Conservation (phyloP, 2,113 vertebrate species). For the Colistium nudipinnis region DNA sequence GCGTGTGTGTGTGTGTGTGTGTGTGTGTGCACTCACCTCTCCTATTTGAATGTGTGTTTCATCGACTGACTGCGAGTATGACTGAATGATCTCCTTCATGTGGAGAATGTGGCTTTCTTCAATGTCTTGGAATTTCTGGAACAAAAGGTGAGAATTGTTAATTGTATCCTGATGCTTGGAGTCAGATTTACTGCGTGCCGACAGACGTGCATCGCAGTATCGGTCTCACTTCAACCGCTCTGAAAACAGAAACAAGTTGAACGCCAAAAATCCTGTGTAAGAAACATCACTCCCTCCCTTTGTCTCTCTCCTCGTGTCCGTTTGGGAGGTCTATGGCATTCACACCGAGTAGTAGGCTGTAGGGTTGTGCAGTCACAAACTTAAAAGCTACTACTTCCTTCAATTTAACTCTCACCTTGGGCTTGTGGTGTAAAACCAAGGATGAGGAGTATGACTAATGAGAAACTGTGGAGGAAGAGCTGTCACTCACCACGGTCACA, state of each 20-base stretch:
- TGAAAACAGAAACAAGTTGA: constrained; percentile 1
- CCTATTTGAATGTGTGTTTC: constrained; percentile 93
- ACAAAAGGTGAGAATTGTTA: constrained; percentile 52
- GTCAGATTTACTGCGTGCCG: background rate
- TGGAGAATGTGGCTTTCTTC: constrained; percentile 94
- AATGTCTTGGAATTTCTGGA: constrained; percentile 97
- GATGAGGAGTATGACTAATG: constrained; percentile 61
- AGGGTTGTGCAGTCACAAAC: constrained; percentile 7
- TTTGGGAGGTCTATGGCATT: constrained; percentile 65
- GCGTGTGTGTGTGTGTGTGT: constrained; percentile 10
- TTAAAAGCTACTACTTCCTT: constrained; percentile 42
- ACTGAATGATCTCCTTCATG: constrained; percentile 95
- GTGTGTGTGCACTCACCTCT: constrained; percentile 84
- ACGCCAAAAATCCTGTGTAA: background rate
- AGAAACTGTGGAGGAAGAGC: constrained; percentile 35
- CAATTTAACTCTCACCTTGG: constrained; percentile 25
- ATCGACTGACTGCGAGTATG: constrained; percentile 90
- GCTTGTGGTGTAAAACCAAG: constrained; percentile 48
- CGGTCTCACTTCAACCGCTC: background rate
- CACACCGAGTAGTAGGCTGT: background rate
- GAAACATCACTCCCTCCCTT: constrained; percentile 36
- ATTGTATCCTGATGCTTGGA: background rate
- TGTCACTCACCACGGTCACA: constrained; percentile 14
- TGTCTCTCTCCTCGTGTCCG: constrained; percentile 39
- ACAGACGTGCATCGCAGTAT: background rate